Evolutionary conservation across 2,113 vertebrate genomes (phyloP), one percentile per base, ranked within the genome.

Genomic region (Ranitomeya variabilis): DNA sequence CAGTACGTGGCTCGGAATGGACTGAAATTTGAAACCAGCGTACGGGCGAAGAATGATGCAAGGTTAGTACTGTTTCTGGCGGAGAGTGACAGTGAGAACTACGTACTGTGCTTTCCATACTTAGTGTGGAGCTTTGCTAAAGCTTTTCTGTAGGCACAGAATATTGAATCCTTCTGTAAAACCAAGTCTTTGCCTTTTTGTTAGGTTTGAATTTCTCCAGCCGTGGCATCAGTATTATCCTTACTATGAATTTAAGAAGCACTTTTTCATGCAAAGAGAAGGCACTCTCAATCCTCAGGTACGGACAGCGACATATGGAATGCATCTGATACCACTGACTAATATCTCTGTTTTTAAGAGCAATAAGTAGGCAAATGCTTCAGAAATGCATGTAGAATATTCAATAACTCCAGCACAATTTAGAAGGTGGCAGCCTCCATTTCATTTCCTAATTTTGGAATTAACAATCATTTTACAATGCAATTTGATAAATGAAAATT

Each of bases 181-280:
- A 51, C 15, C 51, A 8, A 6, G 26, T 71, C 5, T 26, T 84
- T 26, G 55, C 26, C 66, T 64, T 74, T 86, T 23, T 62, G 13
- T 8, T 90, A 99, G 98, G 91, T 99, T 99, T 93, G 97, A 99
- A 80, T 99, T 99, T 92, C 94, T 99, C 67, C 98, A 99, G 91
- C 95, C 98, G 0, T 99, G 98, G 98, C 94, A 99, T 91, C 97
- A 99, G 91, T 99, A 96, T 93, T 98, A 99, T 90, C 94, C 96
- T 62, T 99, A 99, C 91, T 99, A 99, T 1, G 98, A 99, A 93
- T 99, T 99, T 92, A 99, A 99, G 94, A 99, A 99, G 93, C 97
- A 99, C 90, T 99, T 98, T 94, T 99, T 97, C 93, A 95, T 99
- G 93, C 98, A 98, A 91, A 99, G 97, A 91, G 97, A 98, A 93